Evolutionary conservation across 2,888 invertebrate genomes (phyloP), one percentile per base, ranked within the genome.

Genomic region (Drosophila suboccidentalis): DNA sequence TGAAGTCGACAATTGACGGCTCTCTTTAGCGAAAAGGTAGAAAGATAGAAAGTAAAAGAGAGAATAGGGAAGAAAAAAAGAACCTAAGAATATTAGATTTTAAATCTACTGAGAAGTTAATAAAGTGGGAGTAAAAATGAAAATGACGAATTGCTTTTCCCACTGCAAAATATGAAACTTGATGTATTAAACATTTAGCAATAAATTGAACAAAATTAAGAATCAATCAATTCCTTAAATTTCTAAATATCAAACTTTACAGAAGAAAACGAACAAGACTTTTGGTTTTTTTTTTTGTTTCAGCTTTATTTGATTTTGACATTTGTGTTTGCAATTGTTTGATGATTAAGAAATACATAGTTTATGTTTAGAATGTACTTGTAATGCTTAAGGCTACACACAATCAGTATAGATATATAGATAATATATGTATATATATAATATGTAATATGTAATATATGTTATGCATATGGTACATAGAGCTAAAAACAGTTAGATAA

Each of bases 221-320:
- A 3, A 10, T 3, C n/a, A n/a, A n/a, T 8, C 32, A 32, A 32
- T 32, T 1, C 10, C 32, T 32, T 9, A 32, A 2, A 32, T 9
- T 29, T 5, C 29, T 8, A 8, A 29, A 8, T 29, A 29, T 8
- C 5, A 29, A 29, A 8, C 8, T 2, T 2, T 29, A 2, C 29
- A 29, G 29, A 29, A 29, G 26, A 22, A 29, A n/a, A 29, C 11
- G 9, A 29, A 26, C 4, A 3, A n/a, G 8, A 22, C 8, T 22
- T 4, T 26, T 19, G 2, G 0, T 9, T 19, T 22, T 4, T 15
- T 39, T 19, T 54, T 55, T 55, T 55, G n/a, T 34, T 44, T 84
- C 79, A 75, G 85, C 82, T 84, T 84, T 84, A 84, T 85, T 87
- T 87, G 68, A 73, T 77, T 75, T 58, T 58, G 71, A 71, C 75